A percentile compares a stretch with the other conserved stretches of the same genome.
These are phyloP conservation scores for Typhlomys cinereus DNA, from an alignment of 2,113 vertebrate genomes.

Conservation along the genomic window DNA sequence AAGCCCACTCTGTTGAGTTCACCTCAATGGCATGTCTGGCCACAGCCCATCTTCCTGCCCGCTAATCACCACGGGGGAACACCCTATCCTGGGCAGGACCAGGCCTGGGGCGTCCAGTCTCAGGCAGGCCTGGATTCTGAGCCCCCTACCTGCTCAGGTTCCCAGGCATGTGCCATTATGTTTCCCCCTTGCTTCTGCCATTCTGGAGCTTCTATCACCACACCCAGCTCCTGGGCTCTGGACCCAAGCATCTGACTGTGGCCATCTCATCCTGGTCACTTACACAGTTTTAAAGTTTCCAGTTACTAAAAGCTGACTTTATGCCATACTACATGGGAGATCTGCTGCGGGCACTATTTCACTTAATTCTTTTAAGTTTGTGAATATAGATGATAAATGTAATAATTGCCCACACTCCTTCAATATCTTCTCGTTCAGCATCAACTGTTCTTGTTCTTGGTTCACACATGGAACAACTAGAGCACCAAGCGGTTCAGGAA, in stretches of 20 bases:
- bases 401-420: background rate
- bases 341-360: background rate
- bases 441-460: background rate
- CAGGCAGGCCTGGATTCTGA: background rate
- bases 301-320: background rate
- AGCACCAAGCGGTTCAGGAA: background rate
- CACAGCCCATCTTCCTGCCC: conserved; percentile 64
- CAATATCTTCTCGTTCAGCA: background rate
- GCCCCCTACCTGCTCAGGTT: background rate
- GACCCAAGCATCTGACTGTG: background rate
- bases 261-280: background rate
- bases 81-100: conserved; percentile 67
- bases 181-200: background rate
- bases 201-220: background rate
- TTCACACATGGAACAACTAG: background rate
- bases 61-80: conserved; percentile 73
- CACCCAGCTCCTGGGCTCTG: background rate
- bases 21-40: conserved; percentile 80
- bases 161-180: background rate
- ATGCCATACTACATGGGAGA: background rate
- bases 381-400: background rate
- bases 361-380: background rate
- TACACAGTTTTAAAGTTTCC: background rate
- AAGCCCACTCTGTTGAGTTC: conserved; percentile 71
- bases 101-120: conserved; percentile 48